Base-by-base conservation (phyloP, 1,140 invertebrate genomes). In the Ganaspis sp. region DNA sequence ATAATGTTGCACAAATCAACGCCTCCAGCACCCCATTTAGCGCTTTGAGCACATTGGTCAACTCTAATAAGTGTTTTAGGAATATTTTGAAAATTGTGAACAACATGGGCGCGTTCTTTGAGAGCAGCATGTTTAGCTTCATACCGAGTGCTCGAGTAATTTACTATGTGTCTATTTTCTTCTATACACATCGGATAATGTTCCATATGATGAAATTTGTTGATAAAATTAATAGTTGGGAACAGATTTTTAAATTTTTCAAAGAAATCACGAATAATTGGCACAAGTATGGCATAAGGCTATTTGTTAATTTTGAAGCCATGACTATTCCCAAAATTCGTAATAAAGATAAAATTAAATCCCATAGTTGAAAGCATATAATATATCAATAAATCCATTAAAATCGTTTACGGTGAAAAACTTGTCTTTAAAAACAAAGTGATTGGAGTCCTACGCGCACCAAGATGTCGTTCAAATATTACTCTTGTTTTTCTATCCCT, bases 11-110 rank as follows among this genome's bases (percentile, higher is more conserved):
- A 42, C 8, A 73, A 69, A 70, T 73, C 45, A 3, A 73, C 71
- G 37, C 69, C 42, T 6, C 70, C 37, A 45, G 37, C 53, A 19
- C 54, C 74, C 77, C 77, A 79, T 73, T 70, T 73, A 37, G 37
- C 15, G 72, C 70, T 42, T 58, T 72, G 77, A 34, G 34, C 29
- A 75, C 70, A 64, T 75, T 79, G 73, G 9, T 9, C 75, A 69
- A 79, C 38, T 69, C 71, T 26, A 54, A 76, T 70, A 3, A 75
- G 37, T 45, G 73, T 79, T 79, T 79, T 79, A 12, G 70, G 58
- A 12, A 70, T 53, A 70, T 79, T 75, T 76, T 73, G 58, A 17
- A 73, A 79, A 71, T 79, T 79, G 53, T 75, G 38, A 9, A 75
- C 37, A 53, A 75, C 75, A 29, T 75, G 73, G 21, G 77, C 73